A percentile compares a stretch with the other conserved stretches of the same genome.
These are phyloP conservation scores for Epizoanthus rinbou DNA, from an alignment of 92 coral and sea anemone genomes.

Conservation along the genomic window DNA sequence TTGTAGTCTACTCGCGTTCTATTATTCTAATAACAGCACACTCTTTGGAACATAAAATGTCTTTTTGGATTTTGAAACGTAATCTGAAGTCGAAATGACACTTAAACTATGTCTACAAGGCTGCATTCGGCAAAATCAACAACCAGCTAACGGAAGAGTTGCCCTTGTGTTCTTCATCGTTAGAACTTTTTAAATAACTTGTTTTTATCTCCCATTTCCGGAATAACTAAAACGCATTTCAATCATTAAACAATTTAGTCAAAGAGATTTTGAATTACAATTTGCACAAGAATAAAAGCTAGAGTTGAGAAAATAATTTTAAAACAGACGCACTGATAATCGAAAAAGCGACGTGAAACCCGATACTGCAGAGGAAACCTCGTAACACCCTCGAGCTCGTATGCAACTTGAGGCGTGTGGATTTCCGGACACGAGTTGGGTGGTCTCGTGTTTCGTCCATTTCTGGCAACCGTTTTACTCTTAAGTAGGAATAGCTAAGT, in stretches of 20 bases:
- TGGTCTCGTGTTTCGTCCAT: not conserved
- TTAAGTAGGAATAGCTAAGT: not conserved
- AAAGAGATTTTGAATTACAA: not conserved
- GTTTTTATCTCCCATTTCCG: not conserved
- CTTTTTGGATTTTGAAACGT: too few relatives aligned
- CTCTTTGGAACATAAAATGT: too few relatives aligned
- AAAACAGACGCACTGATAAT: not conserved
- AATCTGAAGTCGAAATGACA: too few relatives aligned
- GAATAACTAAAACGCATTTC: not conserved
- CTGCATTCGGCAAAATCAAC: too few relatives aligned
- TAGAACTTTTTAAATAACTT: not conserved
- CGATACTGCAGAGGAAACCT: not conserved
- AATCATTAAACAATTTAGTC: too few relatives aligned
- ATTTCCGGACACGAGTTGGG: constrained; percentile 7
- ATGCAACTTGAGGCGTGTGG: not conserved
- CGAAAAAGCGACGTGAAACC: not conserved
- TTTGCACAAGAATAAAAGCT: not conserved
- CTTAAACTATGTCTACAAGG: too few relatives aligned
- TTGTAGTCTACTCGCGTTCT: too few relatives aligned
- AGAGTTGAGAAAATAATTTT: not conserved
- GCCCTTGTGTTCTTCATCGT: too few relatives aligned
- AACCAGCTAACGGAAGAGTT: too few relatives aligned
- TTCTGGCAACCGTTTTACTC: not conserved
- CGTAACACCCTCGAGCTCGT: not conserved
- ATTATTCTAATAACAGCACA: too few relatives aligned